phyloP scores from a whole-genome alignment of 2,113 vertebrate genomes.

The Hippoglossus stenolepis region DNA sequence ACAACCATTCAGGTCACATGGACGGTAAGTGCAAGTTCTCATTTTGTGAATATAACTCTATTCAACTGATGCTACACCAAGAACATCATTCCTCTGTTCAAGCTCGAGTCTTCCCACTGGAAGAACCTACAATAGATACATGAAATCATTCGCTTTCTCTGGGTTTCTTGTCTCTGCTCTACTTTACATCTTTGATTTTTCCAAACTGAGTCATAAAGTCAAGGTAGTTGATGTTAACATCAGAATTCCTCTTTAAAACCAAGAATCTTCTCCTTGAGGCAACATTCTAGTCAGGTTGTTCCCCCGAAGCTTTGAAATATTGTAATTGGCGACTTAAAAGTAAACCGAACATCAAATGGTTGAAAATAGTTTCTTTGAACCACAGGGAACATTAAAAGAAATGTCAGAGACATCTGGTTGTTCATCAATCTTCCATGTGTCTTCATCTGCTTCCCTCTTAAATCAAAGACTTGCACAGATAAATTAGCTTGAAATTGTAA shows the following conservation, averaged over 20 bases:
- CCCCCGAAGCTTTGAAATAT: constrained; percentile 70
- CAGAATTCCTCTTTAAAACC: constrained; percentile 61
- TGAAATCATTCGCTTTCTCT: neutral
- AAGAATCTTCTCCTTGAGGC: constrained; percentile 45
- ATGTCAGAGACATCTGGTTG: constrained; percentile 72
- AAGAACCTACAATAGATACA: neutral
- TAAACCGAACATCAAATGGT: constrained; percentile 67
- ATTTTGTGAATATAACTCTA: neutral
- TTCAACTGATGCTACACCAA: neutral
- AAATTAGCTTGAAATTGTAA: neutral
- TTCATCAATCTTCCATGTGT: constrained; percentile 64
- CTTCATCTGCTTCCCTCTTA: constrained; percentile 37
- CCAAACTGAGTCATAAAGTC: constrained; percentile 43
- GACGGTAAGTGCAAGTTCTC: constrained; percentile 86
- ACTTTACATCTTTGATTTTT: constrained; percentile 38
- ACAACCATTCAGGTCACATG: constrained; percentile 96
- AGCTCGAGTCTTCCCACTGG: neutral
- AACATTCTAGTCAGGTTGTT: constrained; percentile 44
- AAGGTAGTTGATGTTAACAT: constrained; percentile 30
- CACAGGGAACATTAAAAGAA: constrained; percentile 49
- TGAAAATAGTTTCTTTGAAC: constrained; percentile 62
- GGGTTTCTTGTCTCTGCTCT: constrained; percentile 1
- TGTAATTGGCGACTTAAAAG: constrained; percentile 71
- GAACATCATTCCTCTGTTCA: neutral
- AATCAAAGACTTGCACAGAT: too few species aligned